A percentile compares a stretch with the other conserved stretches of the same genome.
Conservation (phyloP, 1,140 invertebrate species). For the Drosophila hydei region DNA sequence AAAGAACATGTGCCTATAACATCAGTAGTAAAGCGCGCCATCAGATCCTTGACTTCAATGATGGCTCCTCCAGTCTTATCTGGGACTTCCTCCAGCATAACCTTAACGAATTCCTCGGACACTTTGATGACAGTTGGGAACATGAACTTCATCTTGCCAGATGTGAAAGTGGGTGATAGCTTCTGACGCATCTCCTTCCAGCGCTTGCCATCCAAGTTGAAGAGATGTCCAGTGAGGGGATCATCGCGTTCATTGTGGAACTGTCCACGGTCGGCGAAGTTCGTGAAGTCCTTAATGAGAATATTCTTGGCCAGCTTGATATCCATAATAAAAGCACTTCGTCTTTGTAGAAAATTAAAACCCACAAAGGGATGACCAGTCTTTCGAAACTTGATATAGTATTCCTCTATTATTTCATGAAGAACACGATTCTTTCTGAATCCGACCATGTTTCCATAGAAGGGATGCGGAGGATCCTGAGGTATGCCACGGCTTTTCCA, state of each 20-base stretch:
- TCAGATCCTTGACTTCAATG: conserved; percentile 86
- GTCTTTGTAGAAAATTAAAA: conserved; percentile 55
- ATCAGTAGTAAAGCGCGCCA: conserved; percentile 87
- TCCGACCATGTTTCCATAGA: conserved; percentile 77
- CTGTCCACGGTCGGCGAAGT: conserved; percentile 85
- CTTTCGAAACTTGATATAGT: conserved; percentile 63
- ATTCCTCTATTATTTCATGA: conserved; percentile 39
- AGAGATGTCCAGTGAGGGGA: conserved; percentile 73
- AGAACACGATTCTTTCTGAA: conserved; percentile 45
- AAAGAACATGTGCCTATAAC: conserved; percentile 85
- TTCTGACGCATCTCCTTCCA: conserved; percentile 84
- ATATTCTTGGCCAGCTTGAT: conserved; percentile 84
- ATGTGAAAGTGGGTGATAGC: conserved; percentile 85
- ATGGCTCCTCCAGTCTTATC: conserved; percentile 36
- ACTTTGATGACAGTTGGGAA: conserved; percentile 83
- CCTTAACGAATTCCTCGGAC: conserved; percentile 54
- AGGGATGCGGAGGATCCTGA: conserved; percentile 74
- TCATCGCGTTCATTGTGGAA: conserved; percentile 83
- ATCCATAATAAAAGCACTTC: conserved; percentile 52
- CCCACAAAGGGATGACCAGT: conserved; percentile 62
- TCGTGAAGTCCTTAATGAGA: conserved; percentile 85
- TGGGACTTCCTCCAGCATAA: conserved; percentile 61
- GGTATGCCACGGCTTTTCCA: conserved; percentile 84
- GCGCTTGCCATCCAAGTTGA: conserved; percentile 80
- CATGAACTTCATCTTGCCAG: conserved; percentile 86